Evolutionary conservation across 2,113 vertebrate species (phyloP), one percentile per base, ranked within the genome.

Genomic region (Chaetodon auriga): DNA sequence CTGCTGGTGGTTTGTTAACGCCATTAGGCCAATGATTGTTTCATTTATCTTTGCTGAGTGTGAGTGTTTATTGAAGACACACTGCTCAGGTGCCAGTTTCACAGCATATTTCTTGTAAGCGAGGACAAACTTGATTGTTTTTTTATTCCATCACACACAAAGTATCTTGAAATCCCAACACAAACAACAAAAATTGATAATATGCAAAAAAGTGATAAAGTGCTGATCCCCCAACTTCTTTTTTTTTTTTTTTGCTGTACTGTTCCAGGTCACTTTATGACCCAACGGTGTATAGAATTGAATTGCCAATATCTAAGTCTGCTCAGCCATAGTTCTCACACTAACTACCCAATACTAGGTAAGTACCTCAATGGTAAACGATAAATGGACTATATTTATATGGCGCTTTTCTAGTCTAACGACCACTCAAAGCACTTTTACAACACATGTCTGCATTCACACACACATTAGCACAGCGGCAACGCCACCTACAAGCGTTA

Each of bases 11-110:
- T 48, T 72, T 38, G 18, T 23, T 21, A 36, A 43, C 4, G 15
- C 65, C n/a, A 63, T 63, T 23, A 80, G 45, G 38, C 57, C 25
- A 60, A 68, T 30, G 7, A 86, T 70, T 79, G 49, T 79, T 54
- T 75, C 73, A 63, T 89, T 89, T 85, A 77, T 90, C 68, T 81
- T 76, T 36, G 57, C 55, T 63, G 41, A 60, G 18, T 76, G 70
- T 66, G 30, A 74, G 62, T 55, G 65, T 71, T 79, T 73, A 82
- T 82, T 63, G 71, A 73, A 70, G 81, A 79, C n/a, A 13, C 41
- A 48, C 46, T 43, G 55, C 66, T n/a, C 18, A 35, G 57, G 38
- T 61, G 49, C 49, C 19, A 43, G n/a, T n/a, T 43, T 7, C 21
- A 41, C 49, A 10, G 19, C 25, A 25, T 43, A 36, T 54, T 80